A percentile compares a stretch with the other conserved stretches of the same genome.
Evolutionary conservation across 2,113 vertebrate species (phyloP).

Genomic region (Myotis brandtii): DNA sequence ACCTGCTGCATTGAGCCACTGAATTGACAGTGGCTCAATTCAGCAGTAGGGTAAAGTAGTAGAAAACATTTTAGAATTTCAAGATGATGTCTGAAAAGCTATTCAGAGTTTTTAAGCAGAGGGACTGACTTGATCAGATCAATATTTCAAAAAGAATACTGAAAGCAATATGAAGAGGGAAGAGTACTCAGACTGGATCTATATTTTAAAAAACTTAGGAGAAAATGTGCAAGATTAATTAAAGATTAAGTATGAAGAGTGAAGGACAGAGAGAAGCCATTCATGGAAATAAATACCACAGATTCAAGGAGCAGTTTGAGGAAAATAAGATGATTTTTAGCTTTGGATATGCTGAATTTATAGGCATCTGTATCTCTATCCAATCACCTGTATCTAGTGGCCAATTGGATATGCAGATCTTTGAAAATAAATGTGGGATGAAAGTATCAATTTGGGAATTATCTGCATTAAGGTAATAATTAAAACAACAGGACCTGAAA

Average conservation of each 20-base stretch:
- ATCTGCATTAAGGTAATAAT: slow-evolving; percentile 3
- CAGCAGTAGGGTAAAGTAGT: not conserved
- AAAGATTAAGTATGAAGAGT: not conserved
- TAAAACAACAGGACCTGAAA: slow-evolving; percentile 24
- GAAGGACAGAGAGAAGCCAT: not conserved
- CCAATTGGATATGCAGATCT: not conserved
- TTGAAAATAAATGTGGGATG: slow-evolving; percentile 1
- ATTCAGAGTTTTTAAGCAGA: slow-evolving; percentile 20
- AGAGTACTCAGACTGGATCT: not conserved
- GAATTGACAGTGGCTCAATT: not conserved
- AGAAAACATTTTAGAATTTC: slow-evolving; percentile 14
- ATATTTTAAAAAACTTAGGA: not conserved
- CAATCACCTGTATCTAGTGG: not conserved
- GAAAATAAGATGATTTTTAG: slow-evolving; percentile 6
- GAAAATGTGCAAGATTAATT: not conserved
- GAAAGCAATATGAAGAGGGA: not conserved
- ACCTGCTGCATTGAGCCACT: not conserved
- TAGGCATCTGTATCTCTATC: not conserved
- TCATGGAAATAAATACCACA: not conserved
- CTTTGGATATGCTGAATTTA: slow-evolving; percentile 2
- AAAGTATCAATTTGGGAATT: slow-evolving; percentile 33
- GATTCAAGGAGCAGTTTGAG: not conserved
- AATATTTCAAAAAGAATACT: slow-evolving; percentile 29
- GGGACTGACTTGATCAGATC: not conserved
- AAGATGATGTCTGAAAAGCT: not conserved